Percentiles rank a stretch among this genome's conserved stretches.
Evolutionary conservation across 2,113 vertebrate species (phyloP).

Genomic region (Dunckerocampus dactyliophorus): DNA sequence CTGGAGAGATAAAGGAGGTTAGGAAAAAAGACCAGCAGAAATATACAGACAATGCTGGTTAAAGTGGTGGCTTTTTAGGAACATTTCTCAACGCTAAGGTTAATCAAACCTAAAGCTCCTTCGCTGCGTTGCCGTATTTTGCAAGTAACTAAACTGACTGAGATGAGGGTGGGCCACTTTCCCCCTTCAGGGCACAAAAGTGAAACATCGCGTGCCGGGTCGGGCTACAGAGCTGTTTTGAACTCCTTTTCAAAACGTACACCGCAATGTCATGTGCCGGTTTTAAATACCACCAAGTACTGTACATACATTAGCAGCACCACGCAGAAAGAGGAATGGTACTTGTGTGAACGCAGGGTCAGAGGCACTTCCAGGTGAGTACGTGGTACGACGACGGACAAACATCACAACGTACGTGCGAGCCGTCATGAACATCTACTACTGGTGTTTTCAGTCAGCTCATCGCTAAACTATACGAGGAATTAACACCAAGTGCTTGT

Average conservation of each 20-base stretch:
- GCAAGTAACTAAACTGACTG: no score
- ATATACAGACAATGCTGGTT: slow-evolving; percentile 43
- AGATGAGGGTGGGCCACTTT: background rate
- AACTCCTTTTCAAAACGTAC: background rate
- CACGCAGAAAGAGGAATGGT: slow-evolving; percentile 33
- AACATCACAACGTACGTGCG: background rate
- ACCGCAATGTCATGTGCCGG: no score
- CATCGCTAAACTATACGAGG: background rate
- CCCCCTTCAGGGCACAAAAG: background rate
- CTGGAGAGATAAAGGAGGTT: slow-evolving; percentile 29
- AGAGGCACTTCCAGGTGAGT: slow-evolving; percentile 64
- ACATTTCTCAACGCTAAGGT: no score
- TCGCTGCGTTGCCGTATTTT: no score
- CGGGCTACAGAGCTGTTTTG: slow-evolving; percentile 5
- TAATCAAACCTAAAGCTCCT: no score
- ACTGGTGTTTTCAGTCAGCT: background rate
- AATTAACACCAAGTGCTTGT: slow-evolving; percentile 2
- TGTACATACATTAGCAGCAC: slow-evolving; percentile 1
- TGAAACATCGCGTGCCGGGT: background rate
- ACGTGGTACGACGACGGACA: background rate
- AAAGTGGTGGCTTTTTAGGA: slow-evolving; percentile 5
- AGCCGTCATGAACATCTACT: background rate
- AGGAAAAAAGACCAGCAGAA: slow-evolving; percentile 35
- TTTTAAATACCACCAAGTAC: background rate
- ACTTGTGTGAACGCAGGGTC: slow-evolving; percentile 24